These are phyloP conservation scores for Halcyon senegalensis DNA, from an alignment of 2,113 vertebrate species.

Conservation along the genomic window DNA sequence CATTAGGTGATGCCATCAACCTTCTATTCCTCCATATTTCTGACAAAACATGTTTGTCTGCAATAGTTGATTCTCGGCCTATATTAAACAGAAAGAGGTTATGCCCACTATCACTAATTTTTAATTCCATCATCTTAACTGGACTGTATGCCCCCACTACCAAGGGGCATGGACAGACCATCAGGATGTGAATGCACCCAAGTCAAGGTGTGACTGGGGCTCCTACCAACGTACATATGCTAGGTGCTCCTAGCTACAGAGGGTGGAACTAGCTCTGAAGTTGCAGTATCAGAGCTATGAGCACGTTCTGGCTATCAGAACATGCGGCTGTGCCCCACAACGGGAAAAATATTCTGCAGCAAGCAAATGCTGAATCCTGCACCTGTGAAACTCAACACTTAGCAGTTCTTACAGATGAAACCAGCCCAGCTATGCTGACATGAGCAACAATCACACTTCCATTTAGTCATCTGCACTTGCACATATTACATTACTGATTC, in stretches of 20 bases:
- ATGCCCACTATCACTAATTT: neutral
- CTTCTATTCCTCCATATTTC: slow-evolving; percentile 86
- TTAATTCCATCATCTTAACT: neutral
- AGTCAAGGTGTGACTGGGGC: neutral
- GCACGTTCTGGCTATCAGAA: neutral
- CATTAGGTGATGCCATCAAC: slow-evolving; percentile 87
- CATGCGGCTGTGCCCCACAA: neutral
- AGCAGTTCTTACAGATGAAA: neutral
- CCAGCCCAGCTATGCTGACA: neutral
- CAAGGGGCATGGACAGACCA: neutral
- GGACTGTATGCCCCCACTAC: neutral
- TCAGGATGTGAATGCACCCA: fast-evolving
- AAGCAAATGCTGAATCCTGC: slow-evolving; percentile 4
- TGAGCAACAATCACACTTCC: slow-evolving; percentile 14
- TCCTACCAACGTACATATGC: fast-evolving
- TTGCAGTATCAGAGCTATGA: neutral
- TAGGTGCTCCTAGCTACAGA: neutral
- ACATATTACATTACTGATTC: neutral
- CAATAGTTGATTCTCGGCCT: slow-evolving; percentile 82
- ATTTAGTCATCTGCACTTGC: slow-evolving; percentile 11
- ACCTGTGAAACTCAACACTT: slow-evolving; percentile 11
- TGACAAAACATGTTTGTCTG: slow-evolving; percentile 53
- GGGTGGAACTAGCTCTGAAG: neutral
- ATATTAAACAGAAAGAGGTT: slow-evolving; percentile 29
- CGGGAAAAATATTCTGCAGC: neutral